phyloP scores from a whole-genome alignment of 2,113 vertebrate species.

The Etia nguti region DNA sequence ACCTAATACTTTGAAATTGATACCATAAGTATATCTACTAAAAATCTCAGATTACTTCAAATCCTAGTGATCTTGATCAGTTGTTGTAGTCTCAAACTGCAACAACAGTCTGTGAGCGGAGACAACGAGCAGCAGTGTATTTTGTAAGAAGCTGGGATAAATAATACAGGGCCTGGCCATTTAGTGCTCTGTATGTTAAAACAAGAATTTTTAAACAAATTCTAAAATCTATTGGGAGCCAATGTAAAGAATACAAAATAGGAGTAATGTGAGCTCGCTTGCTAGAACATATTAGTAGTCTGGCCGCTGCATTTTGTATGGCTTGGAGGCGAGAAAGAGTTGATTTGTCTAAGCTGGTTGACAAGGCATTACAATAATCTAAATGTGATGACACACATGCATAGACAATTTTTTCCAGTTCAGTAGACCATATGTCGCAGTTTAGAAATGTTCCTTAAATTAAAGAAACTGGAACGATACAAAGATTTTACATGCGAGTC shows the following conservation, averaged over 20 bases:
- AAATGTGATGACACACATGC: background rate
- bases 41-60: background rate
- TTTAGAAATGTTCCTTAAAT: background rate
- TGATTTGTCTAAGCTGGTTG: background rate
- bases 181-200: too few species aligned
- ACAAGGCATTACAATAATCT: background rate
- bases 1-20: background rate
- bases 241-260: background rate
- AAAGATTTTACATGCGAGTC: background rate
- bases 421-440: background rate
- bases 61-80: background rate
- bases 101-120: background rate
- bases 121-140: background rate
- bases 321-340: background rate
- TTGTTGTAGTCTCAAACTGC: background rate
- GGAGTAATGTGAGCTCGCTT: background rate
- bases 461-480: background rate
- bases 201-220: background rate
- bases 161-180: background rate
- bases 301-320: background rate
- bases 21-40: background rate
- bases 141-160: background rate
- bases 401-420: fast-evolving
- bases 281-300: background rate
- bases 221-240: background rate